Percentiles rank a stretch among this genome's conserved stretches.
These are phyloP conservation scores for Glossosoma conforme DNA, from an alignment of 1,140 invertebrate species.

Conservation along the genomic window DNA sequence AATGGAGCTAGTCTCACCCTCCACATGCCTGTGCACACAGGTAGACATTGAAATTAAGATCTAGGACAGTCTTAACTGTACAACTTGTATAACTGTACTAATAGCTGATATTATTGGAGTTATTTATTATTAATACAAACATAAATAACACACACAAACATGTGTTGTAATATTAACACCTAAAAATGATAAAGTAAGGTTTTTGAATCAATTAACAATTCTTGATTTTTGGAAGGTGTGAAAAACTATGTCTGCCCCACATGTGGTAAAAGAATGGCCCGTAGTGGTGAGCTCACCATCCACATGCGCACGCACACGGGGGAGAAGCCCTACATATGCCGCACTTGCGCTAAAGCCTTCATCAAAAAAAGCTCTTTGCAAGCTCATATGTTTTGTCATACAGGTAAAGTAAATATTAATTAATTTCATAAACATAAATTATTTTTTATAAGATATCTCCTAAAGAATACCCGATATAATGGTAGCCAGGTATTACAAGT, in stretches of 20 bases:
- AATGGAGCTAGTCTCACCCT: slow-evolving; percentile 24
- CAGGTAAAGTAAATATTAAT: no score
- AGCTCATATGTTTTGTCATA: slow-evolving; percentile 26
- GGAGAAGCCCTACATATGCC: slow-evolving; percentile 34
- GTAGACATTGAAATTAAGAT: slow-evolving; percentile 17
- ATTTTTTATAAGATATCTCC: no score
- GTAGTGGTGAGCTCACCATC: slow-evolving; percentile 26
- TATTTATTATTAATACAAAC: no score
- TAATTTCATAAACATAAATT: no score
- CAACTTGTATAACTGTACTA: no score
- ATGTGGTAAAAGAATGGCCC: slow-evolving; percentile 29
- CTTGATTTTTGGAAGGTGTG: no score
- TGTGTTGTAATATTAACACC: slow-evolving; percentile 37
- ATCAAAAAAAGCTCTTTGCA: slow-evolving; percentile 28
- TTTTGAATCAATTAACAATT: no score
- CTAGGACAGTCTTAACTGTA: no score
- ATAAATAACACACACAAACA: no score
- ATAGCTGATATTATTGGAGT: no score
- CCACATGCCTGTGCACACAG: slow-evolving; percentile 28
- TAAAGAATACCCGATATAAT: no score
- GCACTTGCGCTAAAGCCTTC: slow-evolving; percentile 35
- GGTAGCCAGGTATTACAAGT: no score
- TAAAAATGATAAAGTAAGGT: slow-evolving; percentile 32
- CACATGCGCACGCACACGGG: slow-evolving; percentile 50
- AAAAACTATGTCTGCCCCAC: slow-evolving; percentile 28